Evolutionary conservation across 2,113 vertebrate species (phyloP), one percentile per base, ranked within the genome.

Genomic region (Vulpes ferrilata): DNA sequence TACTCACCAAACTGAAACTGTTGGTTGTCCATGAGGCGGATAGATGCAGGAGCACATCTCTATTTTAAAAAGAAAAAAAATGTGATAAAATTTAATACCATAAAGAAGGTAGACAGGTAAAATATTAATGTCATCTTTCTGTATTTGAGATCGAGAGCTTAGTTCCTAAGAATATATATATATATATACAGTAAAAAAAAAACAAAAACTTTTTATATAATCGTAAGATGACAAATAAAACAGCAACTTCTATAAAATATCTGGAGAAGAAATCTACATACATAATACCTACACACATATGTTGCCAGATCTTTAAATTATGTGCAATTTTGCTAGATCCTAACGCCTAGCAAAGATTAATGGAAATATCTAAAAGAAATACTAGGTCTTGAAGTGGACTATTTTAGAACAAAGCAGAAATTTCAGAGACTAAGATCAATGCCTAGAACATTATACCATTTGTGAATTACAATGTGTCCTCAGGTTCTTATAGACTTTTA

Each of bases 1-100:
- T 59, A 98, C 99, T 99, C 98, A 99, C 99, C 99, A 97, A 99
- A 99, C 94, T 99, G 99, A 98, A 99, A 99, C 82, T 99, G 99
- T 84, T 99, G 98, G 95, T 99, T 99, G 99, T 99, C 99, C 97
- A 99, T 99, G 95, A 99, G 99, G 71, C 99, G 99, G 98, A 99
- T 99, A 60, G 99, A 99, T 83, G 99, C 99, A 88, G 99, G 99
- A 97, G 99, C 99, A 99, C 99, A 99, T 96, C 99, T 99, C 99
- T 99, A 98, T 90, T 98, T 82, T 88, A 98, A 35, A 97, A 89
- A 96, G 90, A 84, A 57, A 53, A 67, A 67, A 90, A 64, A 90
- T 53, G 59, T 95, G 71, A 97, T 22, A 81, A 92, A 87, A 73
- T 82, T 91, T 81, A 97, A 86, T 83, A 93, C 5, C 5, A 38